These are phyloP conservation scores for Thaumatotibia leucotreta DNA, from an alignment of 1,140 invertebrate species.

Conservation along the genomic window DNA sequence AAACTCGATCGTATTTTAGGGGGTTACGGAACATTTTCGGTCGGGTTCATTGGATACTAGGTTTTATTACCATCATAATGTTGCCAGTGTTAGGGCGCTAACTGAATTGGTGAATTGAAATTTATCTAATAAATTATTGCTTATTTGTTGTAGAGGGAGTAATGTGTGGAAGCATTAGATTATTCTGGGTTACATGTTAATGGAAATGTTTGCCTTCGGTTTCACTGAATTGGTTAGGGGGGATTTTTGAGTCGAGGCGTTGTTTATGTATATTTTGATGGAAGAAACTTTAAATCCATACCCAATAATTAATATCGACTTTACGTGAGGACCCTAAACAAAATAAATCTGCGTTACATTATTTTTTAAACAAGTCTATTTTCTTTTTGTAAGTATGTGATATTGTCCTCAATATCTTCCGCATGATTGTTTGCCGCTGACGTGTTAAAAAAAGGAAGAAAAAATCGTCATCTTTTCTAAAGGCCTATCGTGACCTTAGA, in stretches of 20 bases:
- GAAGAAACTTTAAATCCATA: no score
- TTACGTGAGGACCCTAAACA: no score
- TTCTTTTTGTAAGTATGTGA: no score
- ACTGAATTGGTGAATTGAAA: constrained; percentile 69
- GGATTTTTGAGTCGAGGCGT: neutral
- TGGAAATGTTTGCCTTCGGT: neutral
- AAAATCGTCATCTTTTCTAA: no score
- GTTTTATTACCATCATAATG: constrained; percentile 64
- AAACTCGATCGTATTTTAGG: neutral
- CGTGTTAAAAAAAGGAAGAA: no score
- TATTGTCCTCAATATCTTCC: no score
- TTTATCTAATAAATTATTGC: constrained; percentile 72
- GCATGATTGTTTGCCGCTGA: no score
- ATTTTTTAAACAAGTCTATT: no score
- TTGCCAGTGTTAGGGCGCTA: constrained; percentile 45
- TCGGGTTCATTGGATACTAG: neutral
- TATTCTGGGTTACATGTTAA: constrained; percentile 6
- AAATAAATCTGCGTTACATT: no score
- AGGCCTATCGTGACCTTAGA: no score
- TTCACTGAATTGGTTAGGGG: neutral
- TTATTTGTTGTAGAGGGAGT: constrained; percentile 37
- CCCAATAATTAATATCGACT: no score
- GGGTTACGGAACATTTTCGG: neutral
- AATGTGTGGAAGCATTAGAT: constrained; percentile 18
- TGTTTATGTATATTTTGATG: neutral